Base-by-base conservation (phyloP, 2,888 invertebrate genomes). In the Acanthoscelides obtectus region DNA sequence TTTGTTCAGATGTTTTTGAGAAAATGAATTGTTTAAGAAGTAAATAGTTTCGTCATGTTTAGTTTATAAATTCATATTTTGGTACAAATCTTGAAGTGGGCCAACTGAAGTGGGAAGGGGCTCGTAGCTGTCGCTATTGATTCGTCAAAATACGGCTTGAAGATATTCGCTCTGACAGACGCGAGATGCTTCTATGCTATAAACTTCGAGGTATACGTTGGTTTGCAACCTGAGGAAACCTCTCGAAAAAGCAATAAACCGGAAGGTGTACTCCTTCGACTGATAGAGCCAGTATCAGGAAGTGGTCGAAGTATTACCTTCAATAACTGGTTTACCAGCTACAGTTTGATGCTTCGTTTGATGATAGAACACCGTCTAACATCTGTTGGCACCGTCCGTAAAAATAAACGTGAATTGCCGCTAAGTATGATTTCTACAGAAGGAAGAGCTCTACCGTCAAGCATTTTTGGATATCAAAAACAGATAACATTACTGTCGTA, bases 311-410 rank as follows among this genome's bases (percentile, higher is more conserved):
- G 12, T 63, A n/a, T 63, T 12, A 63, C 63, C 63, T 63, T 63
- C 63, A 19, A 63, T 19, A 63, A 63, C 20, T 70, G 66, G 27
- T 70, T 64, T 22, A 66, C 70, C 20, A 66, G 70, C 21, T 70
- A 70, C 22, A 27, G 22, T 27, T 19, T 70, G 6, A 22, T 66
- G 22, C 22, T 45, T n/a, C 20, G 21, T 20, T 66, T 70, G 5
- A 1, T 70, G 20, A 25, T 20, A 20, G 2, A 70, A 45, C 22
- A 66, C 25, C 64, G 66, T 19, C 20, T 70, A 19, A 70, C 66
- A 22, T 2, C 70, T 70, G 70, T 70, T 65, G 65, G 70, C 12
- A 65, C 66, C 21, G 20, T 70, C 22, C 63, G 22, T 21, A 69
- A 69, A 22, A 64, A 69, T 63, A 64, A 69, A 69, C 8, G 64